Evolutionary conservation across 2,888 invertebrate genomes (phyloP).

Genomic region (Dilophus febrilis): DNA sequence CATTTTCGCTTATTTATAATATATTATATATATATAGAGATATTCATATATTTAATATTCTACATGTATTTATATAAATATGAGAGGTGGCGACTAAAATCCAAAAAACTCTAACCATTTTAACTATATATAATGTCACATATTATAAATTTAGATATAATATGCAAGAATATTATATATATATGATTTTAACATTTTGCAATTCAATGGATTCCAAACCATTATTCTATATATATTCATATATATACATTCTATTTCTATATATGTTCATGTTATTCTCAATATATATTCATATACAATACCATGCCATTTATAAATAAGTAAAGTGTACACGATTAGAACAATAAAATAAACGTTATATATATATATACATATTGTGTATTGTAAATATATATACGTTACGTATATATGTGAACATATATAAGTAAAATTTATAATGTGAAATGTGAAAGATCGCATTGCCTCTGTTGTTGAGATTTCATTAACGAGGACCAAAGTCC

Average conservation of each 20-base stretch:
- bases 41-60: not conserved
- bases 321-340: no score
- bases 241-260: no score
- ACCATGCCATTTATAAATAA: no score
- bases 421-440: no score
- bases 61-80: not conserved
- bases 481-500: slow-evolving; percentile 3
- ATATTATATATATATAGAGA: not conserved
- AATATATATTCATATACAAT: no score
- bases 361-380: not conserved
- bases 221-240: no score
- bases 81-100: not conserved
- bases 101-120: not conserved
- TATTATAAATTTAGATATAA: no score
- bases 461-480: slow-evolving; percentile 2
- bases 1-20: not conserved
- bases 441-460: slow-evolving; percentile 1
- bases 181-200: not conserved
- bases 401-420: not conserved
- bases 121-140: no score
- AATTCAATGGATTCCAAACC: not conserved
- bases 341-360: no score
- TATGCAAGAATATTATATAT: no score
- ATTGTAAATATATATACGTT: not conserved
- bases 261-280: no score